Base-by-base conservation (phyloP, 2,113 vertebrate species). In the Engraulis encrasicolus region DNA sequence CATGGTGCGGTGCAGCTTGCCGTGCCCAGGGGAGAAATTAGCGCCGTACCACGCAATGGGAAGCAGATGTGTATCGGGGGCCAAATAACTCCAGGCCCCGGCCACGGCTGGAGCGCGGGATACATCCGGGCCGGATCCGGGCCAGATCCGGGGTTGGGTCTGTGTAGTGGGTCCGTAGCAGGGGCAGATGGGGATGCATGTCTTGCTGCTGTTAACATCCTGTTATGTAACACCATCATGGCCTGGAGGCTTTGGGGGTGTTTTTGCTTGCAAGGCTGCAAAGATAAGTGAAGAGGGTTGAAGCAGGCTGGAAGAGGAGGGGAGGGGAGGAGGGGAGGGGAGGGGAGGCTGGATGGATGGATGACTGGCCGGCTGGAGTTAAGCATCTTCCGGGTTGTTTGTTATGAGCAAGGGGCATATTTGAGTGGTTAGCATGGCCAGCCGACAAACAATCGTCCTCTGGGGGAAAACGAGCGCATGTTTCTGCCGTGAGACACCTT, bases 21-120 rank as follows among this genome's bases (percentile, higher is more conserved):
- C 27, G 61, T 81, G 40, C 79, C 54, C 86, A 54, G 12, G 79
- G 85, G 79, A 88, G 80, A 85, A 66, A 78, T 81, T 81, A 77
- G 61, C 66, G 54, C 78, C 61, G 84, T 82, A 84, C 61, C 80
- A 38, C 49, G 83, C 82, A n/a, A 84, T 84, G 61, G 83, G 81
- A 86, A 58, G 80, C 84, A 88, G 82, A 84, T 86, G 84, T 80
- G 6, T 79, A n/a, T 84, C 77, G 74, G 80, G 54, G n/a, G n/a
- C n/a, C 61, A 82, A 54, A 50, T 81, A 52, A 49, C 48, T 84
- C 58, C 58, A 77, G 9, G 52, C 74, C 12, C 78, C 78, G 58
- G n/a, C 31, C 23, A n/a, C 14, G 61, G 6, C 12, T 15, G 27
- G 27, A 71, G 27, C 27, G 3, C 2, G 27, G 61, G 11, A 23